A percentile compares a stretch with the other conserved stretches of the same genome.
These are phyloP conservation scores for Macropus fuliginosus DNA, from an alignment of 2,797 vertebrate species.

Conservation along the genomic window DNA sequence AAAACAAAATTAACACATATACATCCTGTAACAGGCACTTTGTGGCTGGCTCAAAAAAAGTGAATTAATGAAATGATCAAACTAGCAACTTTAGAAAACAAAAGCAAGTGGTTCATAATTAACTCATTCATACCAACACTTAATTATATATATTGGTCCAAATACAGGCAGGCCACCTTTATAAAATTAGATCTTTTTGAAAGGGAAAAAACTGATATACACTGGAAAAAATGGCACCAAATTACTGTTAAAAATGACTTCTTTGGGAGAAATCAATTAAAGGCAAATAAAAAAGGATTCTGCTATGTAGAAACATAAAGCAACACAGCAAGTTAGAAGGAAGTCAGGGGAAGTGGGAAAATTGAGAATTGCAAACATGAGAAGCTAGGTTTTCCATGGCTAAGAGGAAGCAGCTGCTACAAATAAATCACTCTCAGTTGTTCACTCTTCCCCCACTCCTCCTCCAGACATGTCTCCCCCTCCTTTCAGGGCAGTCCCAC, in stretches of 20 bases:
- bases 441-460: background rate
- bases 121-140: background rate
- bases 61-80: background rate
- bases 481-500: background rate
- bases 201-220: background rate
- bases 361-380: background rate
- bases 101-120: background rate
- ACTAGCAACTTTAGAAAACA: background rate
- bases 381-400: background rate
- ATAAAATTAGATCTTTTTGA: background rate
- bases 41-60: background rate
- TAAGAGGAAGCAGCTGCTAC: background rate
- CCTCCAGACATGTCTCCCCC: background rate
- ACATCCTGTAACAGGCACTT: background rate
- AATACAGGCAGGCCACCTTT: background rate
- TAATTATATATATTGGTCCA: background rate
- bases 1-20: background rate
- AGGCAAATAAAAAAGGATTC: constrained; percentile 44
- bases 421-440: background rate
- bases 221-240: background rate
- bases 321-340: background rate
- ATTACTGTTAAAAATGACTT: background rate
- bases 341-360: background rate
- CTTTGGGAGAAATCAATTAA: constrained; percentile 19
- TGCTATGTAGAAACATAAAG: constrained; percentile 48